These are phyloP conservation scores for Macropodus opercularis DNA, from an alignment of 2,797 vertebrate genomes.

Conservation along the genomic window DNA sequence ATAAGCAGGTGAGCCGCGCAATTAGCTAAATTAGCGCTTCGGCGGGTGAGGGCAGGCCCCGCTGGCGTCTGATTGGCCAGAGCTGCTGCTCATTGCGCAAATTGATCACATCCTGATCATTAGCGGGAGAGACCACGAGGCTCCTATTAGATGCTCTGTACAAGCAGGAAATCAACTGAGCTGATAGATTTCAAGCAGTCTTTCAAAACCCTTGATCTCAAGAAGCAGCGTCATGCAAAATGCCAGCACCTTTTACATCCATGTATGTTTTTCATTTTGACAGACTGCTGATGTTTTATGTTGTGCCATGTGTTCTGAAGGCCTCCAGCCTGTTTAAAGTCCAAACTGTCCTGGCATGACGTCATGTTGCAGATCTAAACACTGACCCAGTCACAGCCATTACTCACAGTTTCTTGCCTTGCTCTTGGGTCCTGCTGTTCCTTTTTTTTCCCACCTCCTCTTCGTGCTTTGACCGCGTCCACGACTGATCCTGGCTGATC, in stretches of 20 bases:
- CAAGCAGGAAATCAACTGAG: neutral
- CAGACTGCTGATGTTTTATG: neutral
- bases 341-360: neutral
- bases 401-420: conserved; percentile 49
- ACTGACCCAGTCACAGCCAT: neutral
- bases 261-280: too few species aligned
- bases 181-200: too few species aligned
- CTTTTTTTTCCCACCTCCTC: conserved; percentile 6
- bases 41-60: neutral
- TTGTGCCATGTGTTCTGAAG: neutral
- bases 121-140: neutral
- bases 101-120: neutral
- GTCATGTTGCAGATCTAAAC: neutral
- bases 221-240: too few species aligned
- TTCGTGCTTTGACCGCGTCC: conserved; percentile 10
- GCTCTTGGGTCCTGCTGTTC: neutral
- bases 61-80: conserved; percentile 5
- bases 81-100: neutral
- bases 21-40: neutral
- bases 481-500: conserved; percentile 15
- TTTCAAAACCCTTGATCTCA: too few species aligned
- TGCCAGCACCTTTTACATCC: too few species aligned
- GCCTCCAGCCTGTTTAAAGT: neutral
- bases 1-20: conserved; percentile 35
- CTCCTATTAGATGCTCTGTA: neutral